phyloP scores from a whole-genome alignment of 1,140 invertebrate genomes.

The Drosophila paulistorum region DNA sequence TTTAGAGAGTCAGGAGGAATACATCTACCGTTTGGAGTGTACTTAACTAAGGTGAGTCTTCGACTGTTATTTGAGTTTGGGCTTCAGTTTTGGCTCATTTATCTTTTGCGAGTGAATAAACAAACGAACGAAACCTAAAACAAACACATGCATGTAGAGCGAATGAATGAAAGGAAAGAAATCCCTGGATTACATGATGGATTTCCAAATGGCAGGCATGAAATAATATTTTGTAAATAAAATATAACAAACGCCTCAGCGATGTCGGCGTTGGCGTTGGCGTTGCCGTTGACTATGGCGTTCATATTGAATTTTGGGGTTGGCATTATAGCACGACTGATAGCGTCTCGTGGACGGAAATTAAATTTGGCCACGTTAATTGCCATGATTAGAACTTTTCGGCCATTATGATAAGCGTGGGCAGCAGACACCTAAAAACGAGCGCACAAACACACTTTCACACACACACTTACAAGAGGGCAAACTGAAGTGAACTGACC shows the following conservation, averaged over 20 bases:
- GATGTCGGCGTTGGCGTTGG: not conserved
- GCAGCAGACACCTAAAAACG: slow-evolving; percentile 18
- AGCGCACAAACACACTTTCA: slow-evolving; percentile 32
- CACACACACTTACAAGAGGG: slow-evolving; percentile 33
- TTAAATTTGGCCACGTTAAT: slow-evolving; percentile 80
- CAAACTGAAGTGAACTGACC: slow-evolving; percentile 29
- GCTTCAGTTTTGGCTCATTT: slow-evolving; percentile 44
- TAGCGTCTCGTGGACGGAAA: slow-evolving; percentile 71
- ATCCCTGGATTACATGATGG: slow-evolving; percentile 72
- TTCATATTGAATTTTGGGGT: not conserved
- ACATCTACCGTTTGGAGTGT: not conserved
- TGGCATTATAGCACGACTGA: slow-evolving; percentile 35
- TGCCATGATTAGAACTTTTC: slow-evolving; percentile 77
- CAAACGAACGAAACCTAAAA: slow-evolving; percentile 38
- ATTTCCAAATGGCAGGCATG: slow-evolving; percentile 63
- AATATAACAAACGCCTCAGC: slow-evolving; percentile 27
- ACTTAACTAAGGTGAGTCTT: not conserved
- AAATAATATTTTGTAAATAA: slow-evolving; percentile 80
- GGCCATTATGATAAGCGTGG: slow-evolving; percentile 75
- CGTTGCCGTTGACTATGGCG: not conserved
- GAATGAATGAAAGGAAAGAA: slow-evolving; percentile 40
- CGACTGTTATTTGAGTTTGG: slow-evolving; percentile 4
- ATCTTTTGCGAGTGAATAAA: slow-evolving; percentile 57
- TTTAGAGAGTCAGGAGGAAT: not conserved
- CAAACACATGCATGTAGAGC: not conserved